phyloP scores from a whole-genome alignment of 2,888 invertebrate genomes.

The Lepidonotus clava region DNA sequence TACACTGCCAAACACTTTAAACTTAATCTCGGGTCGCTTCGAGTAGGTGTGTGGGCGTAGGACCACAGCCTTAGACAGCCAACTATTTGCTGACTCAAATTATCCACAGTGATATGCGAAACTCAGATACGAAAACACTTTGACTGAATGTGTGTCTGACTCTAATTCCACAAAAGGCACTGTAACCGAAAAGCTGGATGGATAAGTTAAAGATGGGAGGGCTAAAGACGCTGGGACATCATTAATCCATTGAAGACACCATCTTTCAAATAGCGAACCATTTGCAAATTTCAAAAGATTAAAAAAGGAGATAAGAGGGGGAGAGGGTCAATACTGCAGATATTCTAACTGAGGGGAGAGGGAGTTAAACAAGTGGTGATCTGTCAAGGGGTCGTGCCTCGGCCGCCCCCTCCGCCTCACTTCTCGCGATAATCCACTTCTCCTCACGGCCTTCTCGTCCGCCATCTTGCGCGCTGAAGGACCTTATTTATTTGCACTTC shows the following conservation, averaged over 20 bases:
- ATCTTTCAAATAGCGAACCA: too few relatives aligned
- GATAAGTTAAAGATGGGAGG: too few relatives aligned
- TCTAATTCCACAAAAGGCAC: too few relatives aligned
- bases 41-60: background rate
- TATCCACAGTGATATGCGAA: background rate
- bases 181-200: too few relatives aligned
- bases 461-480: conserved; percentile 17
- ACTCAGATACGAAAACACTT: background rate
- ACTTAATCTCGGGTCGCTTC: too few relatives aligned
- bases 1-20: too few relatives aligned
- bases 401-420: conserved; percentile 12
- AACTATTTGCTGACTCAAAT: background rate
- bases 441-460: conserved; percentile 12
- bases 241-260: too few relatives aligned
- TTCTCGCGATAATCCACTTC: conserved; percentile 9
- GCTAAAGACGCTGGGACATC: too few relatives aligned
- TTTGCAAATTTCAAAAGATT: too few relatives aligned
- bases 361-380: conserved; percentile 31
- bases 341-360: background rate
- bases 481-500: conserved; percentile 43
- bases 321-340: too few relatives aligned
- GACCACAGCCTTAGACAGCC: background rate
- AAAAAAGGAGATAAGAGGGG: too few relatives aligned
- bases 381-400: conserved; percentile 24
- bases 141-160: too few relatives aligned